Conservation (phyloP, 2,113 vertebrate genomes). For the Indicator maculatus region DNA sequence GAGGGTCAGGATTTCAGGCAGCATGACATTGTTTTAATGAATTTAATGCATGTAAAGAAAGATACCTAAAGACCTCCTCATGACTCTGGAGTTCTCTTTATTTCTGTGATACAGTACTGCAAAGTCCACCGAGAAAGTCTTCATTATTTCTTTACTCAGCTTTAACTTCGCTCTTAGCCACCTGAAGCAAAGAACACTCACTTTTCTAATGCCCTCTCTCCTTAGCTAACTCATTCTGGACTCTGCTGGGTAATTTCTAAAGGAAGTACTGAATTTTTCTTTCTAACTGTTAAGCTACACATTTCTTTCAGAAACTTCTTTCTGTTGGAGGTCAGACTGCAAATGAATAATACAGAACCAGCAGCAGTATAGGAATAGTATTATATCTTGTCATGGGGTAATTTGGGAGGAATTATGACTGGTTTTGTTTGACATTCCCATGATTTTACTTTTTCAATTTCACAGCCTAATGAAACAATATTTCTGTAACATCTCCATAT, state of each 20-base stretch:
- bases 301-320: not conserved
- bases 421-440: not conserved
- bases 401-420: not conserved
- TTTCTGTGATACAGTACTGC: not conserved
- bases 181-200: not conserved
- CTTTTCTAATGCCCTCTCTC: not conserved
- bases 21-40: not conserved
- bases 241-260: not conserved
- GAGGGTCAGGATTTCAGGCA: not conserved
- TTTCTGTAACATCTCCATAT: not conserved
- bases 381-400: not conserved
- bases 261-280: not conserved
- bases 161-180: not conserved
- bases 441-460: not conserved
- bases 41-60: not conserved
- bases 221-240: not conserved
- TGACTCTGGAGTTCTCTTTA: not conserved
- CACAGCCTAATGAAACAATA: not conserved
- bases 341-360: not conserved
- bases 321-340: not conserved
- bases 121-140: not conserved
- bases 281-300: not conserved
- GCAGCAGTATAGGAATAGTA: not conserved
- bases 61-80: not conserved
- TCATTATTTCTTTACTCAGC: not conserved